Percentiles rank a stretch among this genome's conserved stretches.
Evolutionary conservation across 2,888 invertebrate species (phyloP).

Genomic region (Meandrusa payeni): DNA sequence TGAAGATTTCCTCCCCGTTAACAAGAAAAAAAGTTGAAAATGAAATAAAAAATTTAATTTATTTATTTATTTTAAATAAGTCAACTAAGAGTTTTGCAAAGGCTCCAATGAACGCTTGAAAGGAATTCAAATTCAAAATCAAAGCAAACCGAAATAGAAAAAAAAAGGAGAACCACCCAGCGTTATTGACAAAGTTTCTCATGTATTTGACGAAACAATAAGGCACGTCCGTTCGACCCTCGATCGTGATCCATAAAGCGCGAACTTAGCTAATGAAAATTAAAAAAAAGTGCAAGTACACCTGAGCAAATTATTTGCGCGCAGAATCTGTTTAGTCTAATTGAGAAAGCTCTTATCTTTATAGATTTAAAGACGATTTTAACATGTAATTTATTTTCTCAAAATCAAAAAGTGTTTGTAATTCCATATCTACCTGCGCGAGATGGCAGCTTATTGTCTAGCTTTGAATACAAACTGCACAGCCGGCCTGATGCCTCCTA

Average conservation of each 20-base stretch:
- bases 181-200: slow-evolving; percentile 72
- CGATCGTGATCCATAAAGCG: slow-evolving; percentile 76
- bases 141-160: slow-evolving; percentile 32
- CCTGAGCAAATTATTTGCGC: slow-evolving; percentile 42
- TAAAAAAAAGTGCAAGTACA: slow-evolving; percentile 67
- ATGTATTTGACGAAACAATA: slow-evolving; percentile 76
- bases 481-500: slow-evolving; percentile 59
- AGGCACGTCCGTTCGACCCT: slow-evolving; percentile 67
- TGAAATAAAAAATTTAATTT: too few relatives aligned
- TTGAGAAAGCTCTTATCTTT: slow-evolving; percentile 29
- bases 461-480: slow-evolving; percentile 66
- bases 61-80: slow-evolving; percentile 2
- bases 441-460: slow-evolving; percentile 72
- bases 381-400: slow-evolving; percentile 24
- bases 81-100: slow-evolving; percentile 6
- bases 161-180: slow-evolving; percentile 53
- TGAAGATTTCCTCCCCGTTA: too few relatives aligned
- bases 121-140: slow-evolving; percentile 34
- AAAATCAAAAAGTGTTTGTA: slow-evolving; percentile 35
- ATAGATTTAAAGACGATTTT: slow-evolving; percentile 31
- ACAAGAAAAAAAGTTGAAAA: too few relatives aligned
- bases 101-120: slow-evolving; percentile 28
- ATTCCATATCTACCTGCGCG: slow-evolving; percentile 68
- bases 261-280: slow-evolving; percentile 79
- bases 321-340: slow-evolving; percentile 4